These are phyloP conservation scores for Grammomys surdaster DNA, from an alignment of 2,113 vertebrate genomes.

Conservation along the genomic window DNA sequence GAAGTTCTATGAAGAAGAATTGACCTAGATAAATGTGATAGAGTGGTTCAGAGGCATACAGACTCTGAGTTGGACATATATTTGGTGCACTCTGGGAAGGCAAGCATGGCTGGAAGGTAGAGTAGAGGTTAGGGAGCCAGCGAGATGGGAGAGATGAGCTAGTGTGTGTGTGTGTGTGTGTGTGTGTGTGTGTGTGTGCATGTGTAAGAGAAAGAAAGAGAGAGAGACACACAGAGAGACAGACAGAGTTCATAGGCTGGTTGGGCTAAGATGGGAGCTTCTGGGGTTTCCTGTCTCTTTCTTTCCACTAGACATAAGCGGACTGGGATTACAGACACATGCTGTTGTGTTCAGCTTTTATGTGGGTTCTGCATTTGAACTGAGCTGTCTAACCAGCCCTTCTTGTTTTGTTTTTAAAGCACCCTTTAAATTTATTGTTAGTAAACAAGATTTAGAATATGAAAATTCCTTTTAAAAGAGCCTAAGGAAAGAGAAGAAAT, in stretches of 20 bases:
- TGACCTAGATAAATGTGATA: background rate
- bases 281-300: background rate
- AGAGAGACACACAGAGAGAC: background rate
- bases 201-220: background rate
- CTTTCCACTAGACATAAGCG: background rate
- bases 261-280: background rate
- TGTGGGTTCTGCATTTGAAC: background rate
- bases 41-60: background rate
- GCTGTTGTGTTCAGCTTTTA: background rate
- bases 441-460: conserved; percentile 78
- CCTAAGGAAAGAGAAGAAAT: background rate
- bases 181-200: background rate
- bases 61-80: background rate
- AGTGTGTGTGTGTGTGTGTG: background rate
- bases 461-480: conserved; percentile 27
- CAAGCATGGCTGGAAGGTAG: no score
- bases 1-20: background rate
- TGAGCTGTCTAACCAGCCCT: background rate
- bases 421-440: conserved; percentile 80
- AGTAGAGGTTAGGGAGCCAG: background rate
- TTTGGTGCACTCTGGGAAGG: background rate
- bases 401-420: conserved; percentile 27
- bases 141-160: rapidly evolving
- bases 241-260: background rate
- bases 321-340: background rate